Base-by-base conservation (phyloP, 2,888 invertebrate species). In the Cryptocephalus primarius region DNA sequence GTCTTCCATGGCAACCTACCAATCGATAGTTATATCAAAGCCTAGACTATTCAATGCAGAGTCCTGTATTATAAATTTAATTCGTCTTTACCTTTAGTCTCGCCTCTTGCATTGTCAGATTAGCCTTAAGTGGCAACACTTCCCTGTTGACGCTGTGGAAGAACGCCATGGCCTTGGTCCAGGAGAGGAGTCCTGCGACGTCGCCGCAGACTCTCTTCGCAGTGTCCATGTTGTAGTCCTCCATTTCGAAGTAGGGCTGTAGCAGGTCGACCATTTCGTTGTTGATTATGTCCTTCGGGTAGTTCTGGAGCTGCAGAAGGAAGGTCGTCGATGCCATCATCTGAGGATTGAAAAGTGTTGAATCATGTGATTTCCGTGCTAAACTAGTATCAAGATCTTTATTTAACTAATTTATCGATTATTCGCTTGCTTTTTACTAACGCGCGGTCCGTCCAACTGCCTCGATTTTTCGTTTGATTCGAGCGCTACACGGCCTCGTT, bases 261-360 rank as follows among this genome's bases (percentile, higher is more conserved):
- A 96, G 70, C 49, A 95, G 76, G 65, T 96, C 96, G 8, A 96
- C 90, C 83, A 95, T 94, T 73, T 96, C 96, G 62, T 91, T 93
- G 67, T 94, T 96, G 50, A 96, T 95, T 8, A 90, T 88, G 63
- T 95, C 95, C 72, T 94, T 92, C 0, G 94, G 93, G 67, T 94
- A 96, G 63, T 91, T 92, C 74, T 94, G 90, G 12, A 96, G 74
- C 65, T 91, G 91, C 4, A 91, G 73, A 39, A 93, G 72, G 67
- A 96, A 96, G 9, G 92, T 93, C 1, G 93, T 86, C 57, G 90
- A 89, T 1, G 94, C 89, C 95, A 96, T 95, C 83, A 96, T 85
- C 83, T 88, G 40, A 4, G 41, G 46, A 22, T 22, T 22, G 2
- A 38, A 3, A 39, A 11, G 39, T n/a, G n/a, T n/a, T n/a, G n/a